phyloP scores from a whole-genome alignment of 2,113 vertebrate species.

The Hucho hucho region DNA sequence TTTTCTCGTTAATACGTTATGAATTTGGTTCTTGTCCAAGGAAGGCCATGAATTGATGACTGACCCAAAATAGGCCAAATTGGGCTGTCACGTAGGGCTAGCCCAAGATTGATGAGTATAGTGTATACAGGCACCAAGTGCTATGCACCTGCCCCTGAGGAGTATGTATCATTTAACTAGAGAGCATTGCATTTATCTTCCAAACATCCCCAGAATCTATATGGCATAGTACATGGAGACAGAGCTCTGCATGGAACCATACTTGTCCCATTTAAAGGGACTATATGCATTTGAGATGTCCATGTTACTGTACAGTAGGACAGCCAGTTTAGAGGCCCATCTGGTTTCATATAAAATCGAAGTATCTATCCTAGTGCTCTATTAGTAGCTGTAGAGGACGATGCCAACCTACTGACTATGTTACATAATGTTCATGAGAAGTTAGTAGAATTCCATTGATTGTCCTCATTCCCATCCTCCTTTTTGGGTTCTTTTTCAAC shows the following conservation, averaged over 20 bases:
- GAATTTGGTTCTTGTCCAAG: conserved; percentile 1
- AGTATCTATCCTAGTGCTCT: neutral
- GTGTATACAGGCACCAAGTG: neutral
- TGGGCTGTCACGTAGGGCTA: neutral
- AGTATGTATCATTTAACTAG: neutral
- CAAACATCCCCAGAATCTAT: neutral
- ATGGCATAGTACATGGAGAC: neutral
- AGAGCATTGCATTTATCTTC: neutral
- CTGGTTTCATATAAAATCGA: neutral
- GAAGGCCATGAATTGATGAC: conserved; percentile 3
- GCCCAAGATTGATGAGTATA: neutral
- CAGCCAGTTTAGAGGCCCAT: neutral
- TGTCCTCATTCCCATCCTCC: neutral
- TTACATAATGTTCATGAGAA: neutral
- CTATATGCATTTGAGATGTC: neutral
- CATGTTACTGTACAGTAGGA: neutral
- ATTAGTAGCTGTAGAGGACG: neutral
- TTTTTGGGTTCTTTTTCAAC: no score
- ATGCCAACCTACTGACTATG: neutral
- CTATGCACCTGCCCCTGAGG: neutral
- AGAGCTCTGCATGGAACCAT: no score
- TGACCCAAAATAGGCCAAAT: neutral
- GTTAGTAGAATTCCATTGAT: neutral
- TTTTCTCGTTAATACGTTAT: neutral
- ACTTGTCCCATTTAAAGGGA: neutral